These are phyloP conservation scores for Cryptoleucopteryx plumbea DNA, from an alignment of 2,113 vertebrate species.

Conservation along the genomic window DNA sequence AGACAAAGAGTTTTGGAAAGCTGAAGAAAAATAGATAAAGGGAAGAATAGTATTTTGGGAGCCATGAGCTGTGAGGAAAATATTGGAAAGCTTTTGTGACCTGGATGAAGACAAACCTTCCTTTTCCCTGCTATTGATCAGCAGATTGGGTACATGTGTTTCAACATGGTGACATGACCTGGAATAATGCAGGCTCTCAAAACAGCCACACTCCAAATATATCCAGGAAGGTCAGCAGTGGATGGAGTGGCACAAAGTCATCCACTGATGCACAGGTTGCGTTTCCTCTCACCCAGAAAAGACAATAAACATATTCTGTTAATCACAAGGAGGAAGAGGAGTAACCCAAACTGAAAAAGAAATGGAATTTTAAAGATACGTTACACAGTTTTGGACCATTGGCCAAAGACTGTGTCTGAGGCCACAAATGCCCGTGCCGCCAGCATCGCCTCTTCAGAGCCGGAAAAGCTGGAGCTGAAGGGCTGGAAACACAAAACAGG, in stretches of 20 bases:
- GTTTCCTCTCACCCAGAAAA: neutral
- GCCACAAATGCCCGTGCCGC: neutral
- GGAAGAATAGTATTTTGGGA: neutral
- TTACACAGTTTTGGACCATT: neutral
- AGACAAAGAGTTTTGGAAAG: neutral
- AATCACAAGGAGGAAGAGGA: neutral
- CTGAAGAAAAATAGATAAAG: neutral
- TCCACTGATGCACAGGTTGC: neutral
- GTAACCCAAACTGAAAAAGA: neutral
- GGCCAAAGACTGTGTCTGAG: neutral
- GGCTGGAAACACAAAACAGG: neutral
- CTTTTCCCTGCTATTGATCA: neutral
- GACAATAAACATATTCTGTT: neutral
- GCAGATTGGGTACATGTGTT: neutral
- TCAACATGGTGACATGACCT: fast-evolving
- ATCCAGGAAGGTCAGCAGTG: neutral
- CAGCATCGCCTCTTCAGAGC: neutral
- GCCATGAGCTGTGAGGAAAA: neutral
- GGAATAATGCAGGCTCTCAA: neutral
- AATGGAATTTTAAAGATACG: neutral
- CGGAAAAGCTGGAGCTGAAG: neutral
- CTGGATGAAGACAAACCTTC: neutral
- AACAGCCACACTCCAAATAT: neutral
- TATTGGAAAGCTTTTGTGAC: neutral
- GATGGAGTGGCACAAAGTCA: neutral